Evolutionary conservation across 2,797 vertebrate genomes (phyloP).

Genomic region (Gorsachius magnificus): DNA sequence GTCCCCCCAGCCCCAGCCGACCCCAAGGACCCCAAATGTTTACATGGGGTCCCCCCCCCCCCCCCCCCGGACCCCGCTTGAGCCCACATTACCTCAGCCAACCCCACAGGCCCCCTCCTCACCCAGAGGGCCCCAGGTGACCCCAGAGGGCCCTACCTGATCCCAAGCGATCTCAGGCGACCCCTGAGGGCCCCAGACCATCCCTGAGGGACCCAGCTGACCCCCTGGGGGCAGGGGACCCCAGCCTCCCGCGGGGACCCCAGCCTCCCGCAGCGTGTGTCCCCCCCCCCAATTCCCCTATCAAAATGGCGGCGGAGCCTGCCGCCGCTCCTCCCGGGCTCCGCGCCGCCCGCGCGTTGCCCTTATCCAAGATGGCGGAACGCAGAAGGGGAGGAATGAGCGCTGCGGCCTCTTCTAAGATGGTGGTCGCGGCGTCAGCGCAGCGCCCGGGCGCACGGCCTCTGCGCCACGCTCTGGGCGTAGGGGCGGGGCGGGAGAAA

Average conservation of each 20-base stretch:
- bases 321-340: no score
- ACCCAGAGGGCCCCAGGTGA: not conserved
- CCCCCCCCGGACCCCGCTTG: no score
- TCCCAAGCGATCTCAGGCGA: no score
- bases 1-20: no score
- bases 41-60: no score
- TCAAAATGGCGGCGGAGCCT: not conserved
- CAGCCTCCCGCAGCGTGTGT: no score
- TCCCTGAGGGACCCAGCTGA: no score
- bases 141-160: not conserved
- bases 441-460: not conserved
- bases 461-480: not conserved
- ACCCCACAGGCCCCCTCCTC: not conserved
- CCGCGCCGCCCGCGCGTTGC: not conserved
- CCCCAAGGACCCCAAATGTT: no score
- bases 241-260: no score
- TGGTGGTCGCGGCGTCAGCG: not conserved
- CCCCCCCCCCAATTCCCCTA: not conserved
- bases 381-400: rapidly evolving
- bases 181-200: not conserved
- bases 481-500: not conserved
- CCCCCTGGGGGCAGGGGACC: no score
- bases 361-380: not conserved
- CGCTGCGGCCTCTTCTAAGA: not conserved
- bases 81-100: no score